Evolutionary conservation across 1,140 invertebrate genomes (phyloP), one percentile per base, ranked within the genome.

Genomic region (Charaxes varanes): DNA sequence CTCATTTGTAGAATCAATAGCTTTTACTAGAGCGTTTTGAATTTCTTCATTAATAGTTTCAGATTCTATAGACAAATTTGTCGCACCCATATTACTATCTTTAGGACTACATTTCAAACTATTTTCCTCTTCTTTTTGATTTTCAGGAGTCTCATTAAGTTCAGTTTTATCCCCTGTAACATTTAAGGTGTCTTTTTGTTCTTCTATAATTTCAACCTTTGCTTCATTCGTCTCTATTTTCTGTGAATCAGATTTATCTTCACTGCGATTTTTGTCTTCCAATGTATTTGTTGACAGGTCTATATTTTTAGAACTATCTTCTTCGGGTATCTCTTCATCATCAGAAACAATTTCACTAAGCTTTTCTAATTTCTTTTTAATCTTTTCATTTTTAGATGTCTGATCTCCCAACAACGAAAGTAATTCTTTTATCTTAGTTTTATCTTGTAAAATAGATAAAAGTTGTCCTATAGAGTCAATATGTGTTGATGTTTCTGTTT

Each of bases 351-450:
- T 67, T 61, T 78, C 67, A 57, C 69, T 66, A 4, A 76, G 36
- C 43, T 70, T 74, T 54, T 80, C 69, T 15, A 79, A 46, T 40
- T 74, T 84, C 27, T 71, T 73, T 46, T 67, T 85, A 16, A 78
- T 66, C 54, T 80, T 79, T 38, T 82, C 67, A 52, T 71, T 70
- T 33, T 73, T 66, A 40, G 31, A 49, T 1, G 65, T 48, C 30
- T 78, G 34, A 19, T 73, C 62, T 8, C 47, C 53, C 33, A 71
- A 41, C 44, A 71, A 60, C 26, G 48, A 62, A 41, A 80, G 54
- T 18, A 78, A 55, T 45, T 79, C 54, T 47, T 77, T 69, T 35
- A 78, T 76, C 66, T 76, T 82, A 19, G 62, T 59, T 55, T 78
- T 81, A 50, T 81, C 63, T 61, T 81, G 56, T 40, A 84, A 62